Evolutionary conservation across 92 coral and sea anemone genomes (phyloP).

Genomic region (Parazoanthus swiftii): DNA sequence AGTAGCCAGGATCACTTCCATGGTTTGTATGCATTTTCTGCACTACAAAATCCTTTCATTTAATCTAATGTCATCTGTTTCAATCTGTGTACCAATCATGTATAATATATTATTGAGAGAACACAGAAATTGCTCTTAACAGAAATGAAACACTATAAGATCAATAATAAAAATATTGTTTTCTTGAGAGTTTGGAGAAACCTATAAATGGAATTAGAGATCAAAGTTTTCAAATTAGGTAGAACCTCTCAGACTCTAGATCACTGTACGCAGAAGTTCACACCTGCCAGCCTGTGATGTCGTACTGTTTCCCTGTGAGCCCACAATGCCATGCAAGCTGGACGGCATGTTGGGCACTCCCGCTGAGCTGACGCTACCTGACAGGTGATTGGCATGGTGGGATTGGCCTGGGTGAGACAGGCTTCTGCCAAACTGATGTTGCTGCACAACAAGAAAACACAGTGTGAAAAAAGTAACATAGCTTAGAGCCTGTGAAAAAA

Average conservation of each 20-base stretch:
- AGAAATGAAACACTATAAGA: too few species aligned
- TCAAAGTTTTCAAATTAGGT: not conserved
- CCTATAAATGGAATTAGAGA: too few species aligned
- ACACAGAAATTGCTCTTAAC: too few species aligned
- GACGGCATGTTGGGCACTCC: slow-evolving; percentile 83
- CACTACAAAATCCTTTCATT: too few species aligned
- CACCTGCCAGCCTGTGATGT: slow-evolving; percentile 91
- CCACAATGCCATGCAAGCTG: slow-evolving; percentile 78
- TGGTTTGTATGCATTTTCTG: too few species aligned
- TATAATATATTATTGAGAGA: too few species aligned
- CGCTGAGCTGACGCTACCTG: slow-evolving; percentile 67
- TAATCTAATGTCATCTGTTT: too few species aligned
- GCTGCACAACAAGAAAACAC: slow-evolving; percentile 17
- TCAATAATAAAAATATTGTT: too few species aligned
- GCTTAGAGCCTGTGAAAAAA: not conserved
- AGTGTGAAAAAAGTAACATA: too few species aligned
- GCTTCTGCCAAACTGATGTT: slow-evolving; percentile 86
- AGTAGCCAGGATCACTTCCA: not conserved
- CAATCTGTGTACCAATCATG: too few species aligned
- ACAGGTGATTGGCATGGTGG: slow-evolving; percentile 63
- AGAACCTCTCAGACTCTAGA: too few species aligned
- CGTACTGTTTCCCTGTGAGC: slow-evolving; percentile 77
- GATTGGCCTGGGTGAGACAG: slow-evolving; percentile 88
- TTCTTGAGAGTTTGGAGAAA: too few species aligned
- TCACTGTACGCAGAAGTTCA: not conserved